Base-by-base conservation (phyloP, 2,797 vertebrate species). In the Meda fulgida region DNA sequence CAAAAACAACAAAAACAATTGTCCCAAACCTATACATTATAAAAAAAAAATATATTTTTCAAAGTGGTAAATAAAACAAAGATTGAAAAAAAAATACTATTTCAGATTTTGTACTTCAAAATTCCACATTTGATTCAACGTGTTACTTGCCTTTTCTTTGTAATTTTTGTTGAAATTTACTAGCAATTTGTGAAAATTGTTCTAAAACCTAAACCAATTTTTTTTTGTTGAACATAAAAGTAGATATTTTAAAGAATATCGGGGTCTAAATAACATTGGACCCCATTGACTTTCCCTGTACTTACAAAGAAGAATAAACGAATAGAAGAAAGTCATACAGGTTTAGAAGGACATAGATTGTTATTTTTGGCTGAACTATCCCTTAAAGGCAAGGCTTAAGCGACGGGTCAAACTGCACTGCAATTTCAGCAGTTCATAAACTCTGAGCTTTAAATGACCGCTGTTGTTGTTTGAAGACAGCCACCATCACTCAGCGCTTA, bases 401-500 rank as follows among this genome's bases (percentile, higher is more conserved):
- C 1, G 5, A 29, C n/a, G n/a, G 55, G 23, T 78, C 43, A 53
- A n/a, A 10, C 48, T 60, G 80, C 67, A 9, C 51, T 46, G 51
- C n/a, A 23, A 1, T 38, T 69, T 19, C 3, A 8, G 11, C 65
- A 51, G 58, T 69, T 80, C 43, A 80, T 55, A 40, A 71, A 71
- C 84, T 81, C 38, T 7, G 2, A 78, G 86, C 93, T 94, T 94
- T 92, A 94, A 93, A 92, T 90, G 83, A 85, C 86, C 91, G 92
- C 92, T 91, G 88, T 89, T 93, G 93, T 91, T 92, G 89, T 79
- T 93, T 88, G 90, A 93, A 92, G 91, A 87, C 83, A 83, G 23
- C 67, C 67, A 87, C 91, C 89, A 92, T 93, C 92, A 93, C 93
- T 94, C 93, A 86, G 93, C 86, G 90, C 91, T 93, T 89, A 87